Conservation (phyloP, 1,140 invertebrate species). For the Pseudomyrmex concolor region DNA sequence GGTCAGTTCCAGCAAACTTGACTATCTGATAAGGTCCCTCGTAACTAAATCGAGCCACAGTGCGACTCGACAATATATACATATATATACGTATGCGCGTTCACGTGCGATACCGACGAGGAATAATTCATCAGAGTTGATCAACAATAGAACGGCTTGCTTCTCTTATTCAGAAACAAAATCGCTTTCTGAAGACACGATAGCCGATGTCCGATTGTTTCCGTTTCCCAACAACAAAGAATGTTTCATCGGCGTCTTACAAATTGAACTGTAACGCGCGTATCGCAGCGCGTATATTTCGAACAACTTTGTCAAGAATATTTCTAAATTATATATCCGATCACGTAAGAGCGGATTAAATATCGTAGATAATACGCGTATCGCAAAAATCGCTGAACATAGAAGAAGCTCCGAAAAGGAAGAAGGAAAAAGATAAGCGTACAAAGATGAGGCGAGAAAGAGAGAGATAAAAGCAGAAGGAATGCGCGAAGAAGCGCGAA, state of each 20-base stretch:
- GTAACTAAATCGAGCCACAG: conserved; percentile 50
- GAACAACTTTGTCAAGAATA: background rate
- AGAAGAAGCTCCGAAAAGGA: too few relatives aligned
- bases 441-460: background rate
- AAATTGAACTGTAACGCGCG: background rate
- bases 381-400: too few relatives aligned
- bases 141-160: conserved; percentile 63
- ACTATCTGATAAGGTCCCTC: conserved; percentile 61
- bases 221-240: conserved; percentile 3
- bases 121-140: conserved; percentile 70
- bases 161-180: conserved; percentile 32
- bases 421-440: too few relatives aligned
- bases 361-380: too few relatives aligned
- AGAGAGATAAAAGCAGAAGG: background rate
- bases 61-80: background rate
- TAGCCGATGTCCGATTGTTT: conserved; percentile 60
- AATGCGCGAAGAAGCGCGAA: conserved; percentile 8
- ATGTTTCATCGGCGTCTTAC: conserved; percentile 31
- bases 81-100: conserved; percentile 7
- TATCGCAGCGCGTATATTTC: too few relatives aligned
- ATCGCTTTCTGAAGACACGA: conserved; percentile 30
- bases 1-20: conserved; percentile 58
- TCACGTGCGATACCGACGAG: conserved; percentile 35
- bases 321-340: background rate
- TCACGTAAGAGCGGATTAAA: too few relatives aligned